Conservation (phyloP, 2,797 vertebrate genomes). For the Malurus splendens region DNA sequence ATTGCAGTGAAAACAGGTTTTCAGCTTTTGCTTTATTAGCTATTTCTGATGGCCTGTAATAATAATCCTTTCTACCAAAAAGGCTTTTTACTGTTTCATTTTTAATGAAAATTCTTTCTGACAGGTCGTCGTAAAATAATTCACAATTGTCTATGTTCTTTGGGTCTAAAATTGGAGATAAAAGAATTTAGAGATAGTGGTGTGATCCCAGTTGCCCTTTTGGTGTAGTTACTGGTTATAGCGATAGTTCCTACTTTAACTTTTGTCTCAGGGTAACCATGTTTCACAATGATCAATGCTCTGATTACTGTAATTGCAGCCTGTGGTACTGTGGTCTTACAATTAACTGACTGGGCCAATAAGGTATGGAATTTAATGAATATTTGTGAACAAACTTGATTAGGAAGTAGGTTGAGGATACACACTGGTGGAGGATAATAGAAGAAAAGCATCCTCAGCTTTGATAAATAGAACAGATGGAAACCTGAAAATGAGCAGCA, state of each 20-base stretch:
- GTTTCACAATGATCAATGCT: conserved; percentile 30
- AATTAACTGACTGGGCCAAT: conserved; percentile 7
- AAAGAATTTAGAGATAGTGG: neutral
- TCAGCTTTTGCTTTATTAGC: neutral
- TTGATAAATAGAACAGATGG: neutral
- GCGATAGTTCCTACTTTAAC: neutral
- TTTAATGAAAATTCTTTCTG: neutral
- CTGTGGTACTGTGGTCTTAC: neutral
- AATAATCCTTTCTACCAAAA: neutral
- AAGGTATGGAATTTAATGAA: neutral
- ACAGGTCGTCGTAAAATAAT: neutral
- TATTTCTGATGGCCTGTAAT: neutral
- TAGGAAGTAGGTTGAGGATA: neutral
- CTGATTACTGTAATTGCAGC: conserved; percentile 31
- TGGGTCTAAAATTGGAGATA: neutral
- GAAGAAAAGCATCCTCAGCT: neutral
- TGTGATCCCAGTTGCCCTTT: neutral
- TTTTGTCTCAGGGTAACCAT: neutral
- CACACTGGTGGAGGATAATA: neutral
- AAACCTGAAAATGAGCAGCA: neutral
- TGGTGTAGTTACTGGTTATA: neutral
- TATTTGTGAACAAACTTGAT: conserved; percentile 28
- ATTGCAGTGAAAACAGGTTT: neutral
- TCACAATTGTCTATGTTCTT: neutral
- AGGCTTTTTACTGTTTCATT: neutral